phyloP scores from a whole-genome alignment of 2,797 vertebrate species.

The Poeciliopsis turneri region DNA sequence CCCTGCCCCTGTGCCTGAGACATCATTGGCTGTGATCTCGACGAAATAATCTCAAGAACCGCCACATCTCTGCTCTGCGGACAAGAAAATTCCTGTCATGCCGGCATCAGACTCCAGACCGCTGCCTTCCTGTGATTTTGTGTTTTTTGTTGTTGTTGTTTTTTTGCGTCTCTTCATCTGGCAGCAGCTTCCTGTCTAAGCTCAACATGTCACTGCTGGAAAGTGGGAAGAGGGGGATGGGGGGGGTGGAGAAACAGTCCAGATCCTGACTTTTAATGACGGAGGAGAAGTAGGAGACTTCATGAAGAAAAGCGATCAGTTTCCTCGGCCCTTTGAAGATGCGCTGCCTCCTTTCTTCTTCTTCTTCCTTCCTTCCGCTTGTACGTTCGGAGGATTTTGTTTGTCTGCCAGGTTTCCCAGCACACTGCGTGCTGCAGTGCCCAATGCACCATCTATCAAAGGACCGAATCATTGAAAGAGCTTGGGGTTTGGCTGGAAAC shows the following conservation, averaged over 20 bases:
- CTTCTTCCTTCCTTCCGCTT: slow-evolving; percentile 42
- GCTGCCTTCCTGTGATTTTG: slow-evolving; percentile 22
- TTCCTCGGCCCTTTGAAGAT: slow-evolving; percentile 54
- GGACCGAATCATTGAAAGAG: slow-evolving; percentile 35
- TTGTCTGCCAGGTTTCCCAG: slow-evolving; percentile 39
- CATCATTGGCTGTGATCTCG: slow-evolving; percentile 18
- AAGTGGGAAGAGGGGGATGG: slow-evolving; percentile 9
- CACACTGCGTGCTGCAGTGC: slow-evolving; percentile 40
- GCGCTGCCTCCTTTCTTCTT: slow-evolving; percentile 29
- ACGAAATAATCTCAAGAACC: slow-evolving; percentile 7
- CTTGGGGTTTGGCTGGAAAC: slow-evolving; percentile 45
- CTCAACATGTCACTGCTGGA: slow-evolving; percentile 13
- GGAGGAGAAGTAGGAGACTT: slow-evolving; percentile 28
- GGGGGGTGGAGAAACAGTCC: neutral
- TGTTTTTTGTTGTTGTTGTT: neutral
- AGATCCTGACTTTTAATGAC: slow-evolving; percentile 36
- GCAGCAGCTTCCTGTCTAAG: slow-evolving; percentile 44
- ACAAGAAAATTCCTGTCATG: slow-evolving; percentile 7
- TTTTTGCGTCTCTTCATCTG: slow-evolving; percentile 9
- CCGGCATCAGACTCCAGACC: slow-evolving; percentile 6
- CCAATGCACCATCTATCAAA: slow-evolving; percentile 49
- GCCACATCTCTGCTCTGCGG: slow-evolving; percentile 13
- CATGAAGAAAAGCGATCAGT: slow-evolving; percentile 14
- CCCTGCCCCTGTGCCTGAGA: slow-evolving; percentile 51
- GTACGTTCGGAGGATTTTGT: slow-evolving; percentile 34